Evolutionary conservation across 2,113 vertebrate genomes (phyloP), one percentile per base, ranked within the genome.

Genomic region (Halichoerus grypus): DNA sequence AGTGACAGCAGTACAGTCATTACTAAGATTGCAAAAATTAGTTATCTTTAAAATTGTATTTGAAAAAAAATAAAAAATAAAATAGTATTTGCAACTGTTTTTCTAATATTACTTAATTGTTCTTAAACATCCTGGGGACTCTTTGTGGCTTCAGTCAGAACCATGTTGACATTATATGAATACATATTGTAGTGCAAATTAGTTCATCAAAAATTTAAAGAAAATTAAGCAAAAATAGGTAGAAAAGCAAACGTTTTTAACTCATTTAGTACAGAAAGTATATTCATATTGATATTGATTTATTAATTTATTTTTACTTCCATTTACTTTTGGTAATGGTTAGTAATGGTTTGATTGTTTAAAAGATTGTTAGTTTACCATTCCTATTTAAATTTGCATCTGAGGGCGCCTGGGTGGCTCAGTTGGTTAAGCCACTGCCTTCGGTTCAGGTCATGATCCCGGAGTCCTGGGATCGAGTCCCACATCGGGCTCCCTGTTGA

Each of bases 311-410:
- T 71, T 91, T 95, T 85, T 36, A 57, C 72, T 97, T 57, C 8
- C 26, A 53, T 90, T 81, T 85, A 49, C 46, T 93, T 89, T 94
- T 89, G 10, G 65, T 69, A 46, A 46, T 46, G 46, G 46, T 85
- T 89, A 85, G 31, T 81, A 79, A 22, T 86, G 21, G 63, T 92
- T 91, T 59, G 22, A 51, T 28, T 97, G 31, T 39, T 46, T 72
- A 65, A 80, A 46, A 88, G 13, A 16, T 15, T 33, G 31, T 55
- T 67, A 93, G 8, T 28, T 84, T 92, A 81, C 6, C 81, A 39
- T 94, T 96, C 59, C 95, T 89, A 67, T 81, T 91, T 96, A 72
- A 90, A 94, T 88, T 96, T 86, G 7, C 77, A 65, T 91, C 69
- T 94, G 59, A 83, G 46, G 46, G 46, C 46, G 8, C 46, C 46